These are phyloP conservation scores for Slavum lentiscoides DNA, from an alignment of 2,888 invertebrate species.

Conservation along the genomic window DNA sequence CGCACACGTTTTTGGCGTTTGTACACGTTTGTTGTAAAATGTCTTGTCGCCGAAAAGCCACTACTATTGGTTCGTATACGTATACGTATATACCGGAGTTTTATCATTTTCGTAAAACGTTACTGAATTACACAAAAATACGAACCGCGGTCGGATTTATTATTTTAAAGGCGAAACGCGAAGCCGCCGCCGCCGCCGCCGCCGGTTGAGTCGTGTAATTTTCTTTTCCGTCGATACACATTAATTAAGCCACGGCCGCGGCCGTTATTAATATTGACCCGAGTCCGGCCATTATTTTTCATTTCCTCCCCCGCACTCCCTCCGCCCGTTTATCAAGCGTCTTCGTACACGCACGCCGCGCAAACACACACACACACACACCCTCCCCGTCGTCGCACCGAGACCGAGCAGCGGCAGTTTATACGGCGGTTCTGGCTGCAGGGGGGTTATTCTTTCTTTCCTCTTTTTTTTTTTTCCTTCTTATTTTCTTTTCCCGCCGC, in stretches of 20 bases:
- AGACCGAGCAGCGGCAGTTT: slow-evolving; percentile 23
- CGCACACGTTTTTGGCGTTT: no score
- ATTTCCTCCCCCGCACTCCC: slow-evolving; percentile 13
- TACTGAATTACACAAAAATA: no score
- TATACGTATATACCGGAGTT: no score
- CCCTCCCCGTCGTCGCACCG: not conserved
- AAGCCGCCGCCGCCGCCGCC: not conserved
- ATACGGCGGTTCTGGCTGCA: slow-evolving; percentile 16
- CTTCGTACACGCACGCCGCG: slow-evolving; percentile 1
- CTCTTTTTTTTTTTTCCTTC: not conserved
- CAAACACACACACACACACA: not conserved
- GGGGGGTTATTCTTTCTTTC: slow-evolving; percentile 37
- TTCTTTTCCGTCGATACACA: slow-evolving; percentile 33
- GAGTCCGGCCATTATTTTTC: slow-evolving; percentile 45
- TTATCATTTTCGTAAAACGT: no score
- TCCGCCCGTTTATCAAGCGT: not conserved
- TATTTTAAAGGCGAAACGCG: not conserved
- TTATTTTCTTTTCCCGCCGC: no score
- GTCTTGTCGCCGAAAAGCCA: no score
- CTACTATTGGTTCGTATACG: no score
- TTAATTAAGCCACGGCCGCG: slow-evolving; percentile 31
- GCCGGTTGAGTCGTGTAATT: not conserved
- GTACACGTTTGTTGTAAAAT: no score
- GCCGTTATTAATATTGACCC: slow-evolving; percentile 51
- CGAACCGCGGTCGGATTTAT: not conserved